Conservation (phyloP, 2,888 invertebrate genomes). For the Tetranychus piercei region DNA sequence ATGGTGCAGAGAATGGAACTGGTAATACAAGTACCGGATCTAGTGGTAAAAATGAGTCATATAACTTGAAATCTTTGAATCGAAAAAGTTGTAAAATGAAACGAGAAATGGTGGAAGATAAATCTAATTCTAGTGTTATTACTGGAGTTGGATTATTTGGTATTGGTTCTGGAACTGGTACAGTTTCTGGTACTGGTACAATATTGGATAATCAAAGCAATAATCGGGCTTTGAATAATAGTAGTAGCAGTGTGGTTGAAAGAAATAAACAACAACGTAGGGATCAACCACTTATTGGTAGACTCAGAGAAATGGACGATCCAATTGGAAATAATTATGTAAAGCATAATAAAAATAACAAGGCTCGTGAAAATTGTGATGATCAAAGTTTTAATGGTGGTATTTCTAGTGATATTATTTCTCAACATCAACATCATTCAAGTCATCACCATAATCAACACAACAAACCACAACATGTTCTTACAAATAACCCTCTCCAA, state of each 20-base stretch:
- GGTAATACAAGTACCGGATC: background rate
- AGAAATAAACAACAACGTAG: too few relatives aligned
- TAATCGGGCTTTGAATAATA: too few relatives aligned
- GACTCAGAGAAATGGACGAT: too few relatives aligned
- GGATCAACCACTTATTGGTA: too few relatives aligned
- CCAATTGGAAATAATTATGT: too few relatives aligned
- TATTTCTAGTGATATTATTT: background rate
- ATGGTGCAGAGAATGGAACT: constrained; percentile 16
- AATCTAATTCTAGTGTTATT: background rate
- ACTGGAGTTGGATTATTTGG: background rate
- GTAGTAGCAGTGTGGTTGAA: too few relatives aligned
- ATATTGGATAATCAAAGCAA: too few relatives aligned
- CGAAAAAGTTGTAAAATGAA: background rate
- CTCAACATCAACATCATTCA: background rate
- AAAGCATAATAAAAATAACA: too few relatives aligned
- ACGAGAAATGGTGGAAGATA: background rate
- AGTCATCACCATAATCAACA: background rate
- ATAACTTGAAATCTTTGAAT: background rate
- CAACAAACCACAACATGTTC: background rate
- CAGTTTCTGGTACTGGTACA: background rate
- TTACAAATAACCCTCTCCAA: too few relatives aligned
- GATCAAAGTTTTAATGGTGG: background rate
- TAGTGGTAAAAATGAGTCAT: background rate
- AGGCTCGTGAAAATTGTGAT: too few relatives aligned
- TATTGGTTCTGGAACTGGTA: too few relatives aligned